Evolutionary conservation across 2,888 invertebrate genomes (phyloP), one percentile per base, ranked within the genome.

Genomic region (Mechanitis messenoides): DNA sequence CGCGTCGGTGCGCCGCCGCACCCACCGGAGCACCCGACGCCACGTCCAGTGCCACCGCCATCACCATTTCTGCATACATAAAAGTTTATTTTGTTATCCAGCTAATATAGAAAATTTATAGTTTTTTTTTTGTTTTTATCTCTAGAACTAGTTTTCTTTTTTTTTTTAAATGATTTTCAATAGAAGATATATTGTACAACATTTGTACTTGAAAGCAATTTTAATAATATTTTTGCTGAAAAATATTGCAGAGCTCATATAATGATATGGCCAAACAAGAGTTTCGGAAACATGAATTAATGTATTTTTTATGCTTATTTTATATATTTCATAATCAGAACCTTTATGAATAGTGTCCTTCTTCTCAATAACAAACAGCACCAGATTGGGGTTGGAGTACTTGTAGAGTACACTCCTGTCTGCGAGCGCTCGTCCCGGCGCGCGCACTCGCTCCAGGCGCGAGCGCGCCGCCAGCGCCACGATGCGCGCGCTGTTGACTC

Each of bases 381-480:
- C 93, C 69, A 99, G 91, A 90, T 99, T 99, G 38, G 99, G 99
- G 91, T 99, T 99, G 71, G 96, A 93, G 84, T 99, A 99, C 87
- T 99, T 99, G 91, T 99, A 99, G 46, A 99, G 93, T 59, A 99
- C 99, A 72, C 97, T 97, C 67, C 99, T 93, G 90, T 99, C 99
- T 45, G 95, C 95, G 69, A 99, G 90, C 57, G 98, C 98, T 69
- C 97, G 93, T 33, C 99, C 99, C 79, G 98, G 97, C 0, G 98
- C 98, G 84, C 98, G 98, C 20, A 97, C 96, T 64, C 93, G 91
- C 87, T 96, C 96, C 69, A 91, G 87, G 7, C 92, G 84, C 73
- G 93, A 92, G 75, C 95, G 94, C 42, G 91, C 90, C 59, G 92
- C 93, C 6, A 93, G 84, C 2, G 91, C 91, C 56, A 93, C 91